phyloP scores from a whole-genome alignment of 2,797 vertebrate species.

The Ara ararauna region DNA sequence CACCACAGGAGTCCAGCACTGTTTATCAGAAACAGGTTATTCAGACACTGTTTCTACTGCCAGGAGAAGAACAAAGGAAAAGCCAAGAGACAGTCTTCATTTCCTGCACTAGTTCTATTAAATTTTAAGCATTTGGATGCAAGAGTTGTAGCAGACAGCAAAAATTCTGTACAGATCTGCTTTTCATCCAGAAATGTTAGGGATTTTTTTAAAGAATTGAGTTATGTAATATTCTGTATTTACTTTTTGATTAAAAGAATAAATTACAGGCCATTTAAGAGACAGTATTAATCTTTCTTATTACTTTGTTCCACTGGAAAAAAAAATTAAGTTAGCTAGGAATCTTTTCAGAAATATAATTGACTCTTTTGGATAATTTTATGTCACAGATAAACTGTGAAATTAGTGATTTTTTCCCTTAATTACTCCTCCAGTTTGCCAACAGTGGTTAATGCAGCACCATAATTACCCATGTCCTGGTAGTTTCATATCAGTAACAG shows the following conservation, averaged over 20 bases:
- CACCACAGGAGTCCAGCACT: neutral
- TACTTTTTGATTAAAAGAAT: constrained; percentile 49
- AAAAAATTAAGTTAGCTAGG: constrained; percentile 10
- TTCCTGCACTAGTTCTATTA: neutral
- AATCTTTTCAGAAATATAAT: constrained; percentile 32
- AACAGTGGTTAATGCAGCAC: constrained; percentile 28
- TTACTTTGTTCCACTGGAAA: constrained; percentile 2
- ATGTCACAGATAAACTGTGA: constrained; percentile 49
- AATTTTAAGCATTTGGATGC: constrained; percentile 2
- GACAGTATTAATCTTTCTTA: constrained; percentile 20
- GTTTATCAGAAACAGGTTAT: constrained; percentile 23
- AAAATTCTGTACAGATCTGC: neutral
- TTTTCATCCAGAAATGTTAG: neutral
- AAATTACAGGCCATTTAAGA: constrained; percentile 12
- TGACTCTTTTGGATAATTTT: constrained; percentile 22
- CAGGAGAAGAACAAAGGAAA: neutral
- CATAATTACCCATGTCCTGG: constrained; percentile 21
- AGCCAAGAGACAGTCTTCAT: neutral
- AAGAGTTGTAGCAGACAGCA: neutral
- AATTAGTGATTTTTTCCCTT: constrained; percentile 41
- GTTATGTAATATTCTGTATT: neutral
- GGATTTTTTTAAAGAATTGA: neutral
- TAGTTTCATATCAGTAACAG: constrained; percentile 9
- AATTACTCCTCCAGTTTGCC: constrained; percentile 23
- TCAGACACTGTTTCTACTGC: neutral